These are phyloP conservation scores for Aplodontia rufa DNA, from an alignment of 2,113 vertebrate species.

Conservation along the genomic window DNA sequence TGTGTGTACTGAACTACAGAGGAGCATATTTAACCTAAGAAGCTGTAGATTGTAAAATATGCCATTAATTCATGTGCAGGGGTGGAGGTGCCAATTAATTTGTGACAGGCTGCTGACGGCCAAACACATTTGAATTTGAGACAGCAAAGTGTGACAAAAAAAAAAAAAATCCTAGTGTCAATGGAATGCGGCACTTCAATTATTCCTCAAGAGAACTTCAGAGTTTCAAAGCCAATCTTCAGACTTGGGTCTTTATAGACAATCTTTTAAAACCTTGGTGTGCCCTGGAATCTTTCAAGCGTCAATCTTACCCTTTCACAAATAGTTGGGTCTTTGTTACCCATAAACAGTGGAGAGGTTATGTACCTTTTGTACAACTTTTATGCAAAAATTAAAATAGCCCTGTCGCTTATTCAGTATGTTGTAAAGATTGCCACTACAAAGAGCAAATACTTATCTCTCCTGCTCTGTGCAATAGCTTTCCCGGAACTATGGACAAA, in stretches of 20 bases:
- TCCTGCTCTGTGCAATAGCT: background rate
- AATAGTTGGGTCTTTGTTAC: background rate
- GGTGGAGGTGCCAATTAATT: background rate
- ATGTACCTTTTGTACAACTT: background rate
- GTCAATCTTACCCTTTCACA: background rate
- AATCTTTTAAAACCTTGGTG: background rate
- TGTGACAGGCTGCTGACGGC: background rate
- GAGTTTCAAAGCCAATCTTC: background rate
- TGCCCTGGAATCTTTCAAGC: background rate
- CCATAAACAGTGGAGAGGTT: background rate
- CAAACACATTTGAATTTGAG: constrained; percentile 9
- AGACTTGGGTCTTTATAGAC: background rate
- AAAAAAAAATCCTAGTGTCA: background rate
- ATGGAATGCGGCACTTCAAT: background rate
- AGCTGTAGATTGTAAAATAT: background rate
- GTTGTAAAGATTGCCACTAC: background rate
- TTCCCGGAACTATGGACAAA: background rate
- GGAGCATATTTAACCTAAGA: background rate
- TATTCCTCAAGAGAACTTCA: background rate
- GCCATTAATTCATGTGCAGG: background rate
- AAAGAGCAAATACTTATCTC: background rate
- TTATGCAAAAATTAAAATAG: background rate
- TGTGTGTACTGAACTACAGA: background rate
- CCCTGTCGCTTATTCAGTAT: background rate
- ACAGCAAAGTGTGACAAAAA: background rate